Base-by-base conservation (phyloP, 2,888 invertebrate genomes). In the Odontothrips loti region DNA sequence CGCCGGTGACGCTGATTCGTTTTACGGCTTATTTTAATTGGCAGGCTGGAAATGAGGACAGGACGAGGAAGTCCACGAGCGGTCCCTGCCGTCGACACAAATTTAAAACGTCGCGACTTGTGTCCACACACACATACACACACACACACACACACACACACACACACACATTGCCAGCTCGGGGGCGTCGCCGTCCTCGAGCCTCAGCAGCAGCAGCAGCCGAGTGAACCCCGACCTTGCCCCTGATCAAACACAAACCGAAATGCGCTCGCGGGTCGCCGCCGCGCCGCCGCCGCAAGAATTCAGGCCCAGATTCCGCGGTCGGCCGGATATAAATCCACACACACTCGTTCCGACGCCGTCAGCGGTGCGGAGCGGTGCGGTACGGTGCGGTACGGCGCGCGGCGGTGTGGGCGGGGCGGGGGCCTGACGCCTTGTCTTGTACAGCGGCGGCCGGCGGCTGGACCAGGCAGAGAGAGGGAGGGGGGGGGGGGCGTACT, bases 171-270 rank as follows among this genome's bases (percentile, higher is more conserved):
- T 17, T 11, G 0, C 11, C 23, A 27, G 12, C 68, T 23, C 23
- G n/a, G 23, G 68, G 68, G 68, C 68, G 23, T 27, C 23, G 68
- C 68, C 68, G 68, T 75, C 68, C 68, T 75, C 68, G 68, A 27
- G 27, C 10, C 23, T n/a, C 2, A 27, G 68, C 68, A 6, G 63
- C 23, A 0, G 68, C 9, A 10, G 27, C 23, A 23, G n/a, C 68
- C 11, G n/a, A 11, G 23, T 27, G 68, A n/a, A 75, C 10, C 12
- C 23, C 27, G 68, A 27, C 68, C 68, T 75, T 75, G 68, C 68
- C 68, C 68, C 68, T 75, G 68, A 75, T 75, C 68, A 75, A 75
- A 75, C 68, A 27, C 68, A 27, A 23, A 27, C 27, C 27, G 68
- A 12, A 27, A 12, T 11, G 68, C 6, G 27, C 12, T 9, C 23